Evolutionary conservation across 2,888 invertebrate species (phyloP).

Genomic region (Cheilosia scutellata): DNA sequence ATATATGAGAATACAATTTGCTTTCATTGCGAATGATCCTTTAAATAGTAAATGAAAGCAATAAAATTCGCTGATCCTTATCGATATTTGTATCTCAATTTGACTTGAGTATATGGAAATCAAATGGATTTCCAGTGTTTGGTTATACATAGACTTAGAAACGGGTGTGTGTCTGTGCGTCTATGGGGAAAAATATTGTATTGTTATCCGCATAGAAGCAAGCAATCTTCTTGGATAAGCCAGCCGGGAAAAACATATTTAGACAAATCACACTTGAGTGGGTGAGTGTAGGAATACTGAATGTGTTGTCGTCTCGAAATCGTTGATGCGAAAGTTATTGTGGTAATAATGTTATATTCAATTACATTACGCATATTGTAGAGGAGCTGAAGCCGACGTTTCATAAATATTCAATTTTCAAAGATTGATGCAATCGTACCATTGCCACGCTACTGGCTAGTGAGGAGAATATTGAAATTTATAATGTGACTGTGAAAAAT

Average conservation of each 20-base stretch:
- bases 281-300: conserved; percentile 28
- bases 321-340: conserved; percentile 53
- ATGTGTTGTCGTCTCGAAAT: conserved; percentile 30
- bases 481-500: not conserved
- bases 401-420: conserved; percentile 5
- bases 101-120: conserved; percentile 65
- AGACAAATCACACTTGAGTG: conserved; percentile 65
- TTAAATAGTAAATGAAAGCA: conserved; percentile 75
- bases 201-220: conserved; percentile 50
- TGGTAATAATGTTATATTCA: conserved; percentile 51
- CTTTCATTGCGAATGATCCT: conserved; percentile 71
- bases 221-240: conserved; percentile 59
- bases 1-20: conserved; percentile 59
- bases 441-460: not conserved
- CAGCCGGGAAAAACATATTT: conserved; percentile 34
- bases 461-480: not conserved
- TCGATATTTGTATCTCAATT: conserved; percentile 61
- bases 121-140: conserved; percentile 52
- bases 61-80: conserved; percentile 69
- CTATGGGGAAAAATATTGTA: conserved; percentile 42
- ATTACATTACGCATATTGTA: conserved; percentile 28
- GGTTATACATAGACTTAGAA: conserved; percentile 23
- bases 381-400: not conserved
- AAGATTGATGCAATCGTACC: not conserved
- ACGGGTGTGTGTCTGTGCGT: not conserved